Conservation (phyloP, 2,797 vertebrate genomes). For the Tragopan temminckii region DNA sequence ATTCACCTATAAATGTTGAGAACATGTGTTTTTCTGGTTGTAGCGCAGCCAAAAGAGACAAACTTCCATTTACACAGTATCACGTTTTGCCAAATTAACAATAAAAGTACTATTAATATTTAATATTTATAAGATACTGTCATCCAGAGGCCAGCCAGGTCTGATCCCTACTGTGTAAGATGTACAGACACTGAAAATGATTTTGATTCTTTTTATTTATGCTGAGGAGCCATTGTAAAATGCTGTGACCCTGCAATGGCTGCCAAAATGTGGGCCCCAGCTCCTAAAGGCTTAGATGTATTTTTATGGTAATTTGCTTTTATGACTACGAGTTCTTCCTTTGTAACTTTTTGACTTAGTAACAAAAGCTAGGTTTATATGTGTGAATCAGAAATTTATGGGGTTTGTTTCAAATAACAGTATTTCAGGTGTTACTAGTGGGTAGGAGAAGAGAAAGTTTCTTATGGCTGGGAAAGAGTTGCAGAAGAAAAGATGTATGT, state of each 20-base stretch:
- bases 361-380: background rate
- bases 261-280: background rate
- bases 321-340: background rate
- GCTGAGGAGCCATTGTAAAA: background rate
- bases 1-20: conserved; percentile 41
- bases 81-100: conserved; percentile 59
- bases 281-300: background rate
- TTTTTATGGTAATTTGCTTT: background rate
- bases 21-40: conserved; percentile 40
- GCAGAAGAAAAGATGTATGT: background rate
- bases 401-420: background rate
- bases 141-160: background rate
- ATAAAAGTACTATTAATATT: conserved; percentile 43
- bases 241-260: background rate
- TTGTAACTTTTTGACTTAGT: background rate
- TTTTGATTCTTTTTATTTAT: conserved; percentile 7
- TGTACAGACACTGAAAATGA: background rate
- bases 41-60: conserved; percentile 42
- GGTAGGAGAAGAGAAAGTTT: background rate
- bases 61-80: conserved; percentile 36
- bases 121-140: conserved; percentile 39
- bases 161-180: background rate
- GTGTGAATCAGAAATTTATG: background rate
- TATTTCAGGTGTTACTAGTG: background rate
- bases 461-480: background rate